Evolutionary conservation across 2,113 vertebrate genomes (phyloP).

Genomic region (Strigops habroptila): DNA sequence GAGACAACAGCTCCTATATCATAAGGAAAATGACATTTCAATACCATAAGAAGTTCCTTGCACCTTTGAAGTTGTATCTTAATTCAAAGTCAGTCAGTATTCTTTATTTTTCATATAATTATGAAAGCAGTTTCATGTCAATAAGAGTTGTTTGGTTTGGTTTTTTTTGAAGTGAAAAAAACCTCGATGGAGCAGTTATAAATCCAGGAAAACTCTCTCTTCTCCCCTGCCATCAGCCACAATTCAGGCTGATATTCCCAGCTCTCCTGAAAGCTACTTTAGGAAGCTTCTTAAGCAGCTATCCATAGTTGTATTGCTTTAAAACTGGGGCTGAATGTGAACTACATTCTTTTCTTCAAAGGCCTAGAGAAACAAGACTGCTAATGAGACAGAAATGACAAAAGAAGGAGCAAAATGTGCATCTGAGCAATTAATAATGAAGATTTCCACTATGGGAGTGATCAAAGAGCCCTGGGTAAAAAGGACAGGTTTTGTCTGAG

Average conservation of each 20-base stretch:
- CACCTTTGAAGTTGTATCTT: conserved; percentile 12
- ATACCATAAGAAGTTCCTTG: not conserved
- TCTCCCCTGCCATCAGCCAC: not conserved
- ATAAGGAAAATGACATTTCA: conserved; percentile 34
- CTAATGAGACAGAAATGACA: not conserved
- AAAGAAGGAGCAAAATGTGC: not conserved
- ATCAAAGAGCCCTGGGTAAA: not conserved
- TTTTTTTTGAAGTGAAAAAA: not conserved
- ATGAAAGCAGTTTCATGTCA: not conserved
- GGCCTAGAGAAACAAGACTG: not conserved
- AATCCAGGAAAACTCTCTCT: not conserved
- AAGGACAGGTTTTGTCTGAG: not conserved
- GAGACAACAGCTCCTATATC: not conserved
- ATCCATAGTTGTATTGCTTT: not conserved
- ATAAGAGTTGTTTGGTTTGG: not conserved
- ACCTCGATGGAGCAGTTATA: not conserved
- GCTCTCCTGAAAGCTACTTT: not conserved
- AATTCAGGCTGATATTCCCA: not conserved
- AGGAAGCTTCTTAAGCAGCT: not conserved
- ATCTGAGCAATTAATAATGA: not conserved
- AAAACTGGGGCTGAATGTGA: not conserved
- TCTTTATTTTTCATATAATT: conserved; percentile 34
- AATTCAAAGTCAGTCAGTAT: conserved; percentile 31
- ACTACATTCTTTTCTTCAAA: not conserved
- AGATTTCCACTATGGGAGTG: not conserved